Base-by-base conservation (phyloP, 2,113 vertebrate species). In the Nothobranchius kuhntae region DNA sequence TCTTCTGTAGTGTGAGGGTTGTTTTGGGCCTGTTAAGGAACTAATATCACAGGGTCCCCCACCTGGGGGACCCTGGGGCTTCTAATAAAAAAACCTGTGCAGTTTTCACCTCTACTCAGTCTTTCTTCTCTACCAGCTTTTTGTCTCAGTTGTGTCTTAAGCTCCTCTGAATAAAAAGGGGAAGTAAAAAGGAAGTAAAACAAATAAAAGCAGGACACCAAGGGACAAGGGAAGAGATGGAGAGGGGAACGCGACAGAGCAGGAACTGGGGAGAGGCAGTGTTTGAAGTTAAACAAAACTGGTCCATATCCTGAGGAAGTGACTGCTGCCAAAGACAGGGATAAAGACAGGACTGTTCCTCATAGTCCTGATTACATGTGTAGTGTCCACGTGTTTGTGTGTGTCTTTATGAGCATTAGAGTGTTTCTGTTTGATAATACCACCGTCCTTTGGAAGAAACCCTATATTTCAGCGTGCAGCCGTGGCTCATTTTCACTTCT, bases 201-300 rank as follows among this genome's bases (percentile, higher is more conserved):
- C 7, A 61, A 78, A 69, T 57, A 75, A 44, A 51, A 55, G 7
- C n/a, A 68, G 48, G 50, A 68, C 61, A 54, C 46, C 44, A 15
- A 47, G 46, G 71, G 57, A 65, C 58, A 60, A 45, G 57, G n/a
- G 65, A 59, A 50, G 46, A 74, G 80, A 61, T 50, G 53, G 55
- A 62, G 69, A 53, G 74, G 57, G 82, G 68, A 60, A 75, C 65
- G 71, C 76, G 77, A 84, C 61, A 74, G 77, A 80, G 73, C 76
- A 85, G 75, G 80, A 84, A 84, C 73, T 73, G 71, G 69, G 73
- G 67, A 82, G 77, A 80, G 83, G 68, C 68, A 5, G 68, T 86
- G 81, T 87, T 91, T 89, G 84, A 90, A 91, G 84, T 83, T 73
- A 84, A 91, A 86, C 83, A 85, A 86, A 89, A 87, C 68, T 61